Evolutionary conservation across 2,797 vertebrate species (phyloP).

Genomic region (Microcaecilia unicolor): DNA sequence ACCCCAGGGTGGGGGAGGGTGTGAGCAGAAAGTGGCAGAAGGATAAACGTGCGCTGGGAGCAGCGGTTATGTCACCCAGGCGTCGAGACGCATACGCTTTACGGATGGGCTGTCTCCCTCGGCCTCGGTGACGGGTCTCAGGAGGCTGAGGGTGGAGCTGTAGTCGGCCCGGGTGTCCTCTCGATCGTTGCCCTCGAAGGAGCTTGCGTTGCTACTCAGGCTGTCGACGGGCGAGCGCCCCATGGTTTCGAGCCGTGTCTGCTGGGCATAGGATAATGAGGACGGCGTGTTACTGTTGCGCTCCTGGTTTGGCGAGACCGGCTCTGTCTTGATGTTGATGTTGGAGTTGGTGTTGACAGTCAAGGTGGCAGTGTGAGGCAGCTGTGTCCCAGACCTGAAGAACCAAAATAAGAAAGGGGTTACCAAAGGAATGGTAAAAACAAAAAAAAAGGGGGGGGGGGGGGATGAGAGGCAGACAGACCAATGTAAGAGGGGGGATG

Average conservation of each 20-base stretch:
- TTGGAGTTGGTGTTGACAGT: conserved; percentile 87
- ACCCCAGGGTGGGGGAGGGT: neutral
- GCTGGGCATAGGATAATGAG: conserved; percentile 63
- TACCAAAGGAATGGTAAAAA: no score
- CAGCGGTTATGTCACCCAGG: conserved; percentile 82
- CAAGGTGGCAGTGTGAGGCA: conserved; percentile 74
- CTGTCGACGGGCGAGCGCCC: conserved; percentile 82
- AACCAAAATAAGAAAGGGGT: no score
- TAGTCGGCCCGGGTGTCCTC: conserved; percentile 76
- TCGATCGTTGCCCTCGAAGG: conserved; percentile 83
- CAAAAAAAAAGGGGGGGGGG: neutral
- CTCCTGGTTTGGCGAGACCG: conserved; percentile 84
- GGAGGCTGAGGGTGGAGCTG: conserved; percentile 64
- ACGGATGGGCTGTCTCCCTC: conserved; percentile 78
- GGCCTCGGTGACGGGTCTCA: conserved; percentile 65
- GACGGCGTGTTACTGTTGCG: conserved; percentile 72
- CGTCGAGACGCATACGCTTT: conserved; percentile 87
- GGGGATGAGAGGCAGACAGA: neutral
- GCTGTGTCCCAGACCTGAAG: conserved; percentile 76
- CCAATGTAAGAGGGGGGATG: neutral
- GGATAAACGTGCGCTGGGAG: conserved; percentile 4
- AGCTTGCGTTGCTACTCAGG: conserved; percentile 89
- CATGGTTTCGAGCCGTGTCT: conserved; percentile 54
- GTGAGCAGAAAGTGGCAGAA: neutral
- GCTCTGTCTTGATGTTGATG: conserved; percentile 92